A percentile compares a stretch with the other conserved stretches of the same genome.
These are phyloP conservation scores for Poeciliopsis gracilis DNA, from an alignment of 2,797 vertebrate species.

Conservation along the genomic window DNA sequence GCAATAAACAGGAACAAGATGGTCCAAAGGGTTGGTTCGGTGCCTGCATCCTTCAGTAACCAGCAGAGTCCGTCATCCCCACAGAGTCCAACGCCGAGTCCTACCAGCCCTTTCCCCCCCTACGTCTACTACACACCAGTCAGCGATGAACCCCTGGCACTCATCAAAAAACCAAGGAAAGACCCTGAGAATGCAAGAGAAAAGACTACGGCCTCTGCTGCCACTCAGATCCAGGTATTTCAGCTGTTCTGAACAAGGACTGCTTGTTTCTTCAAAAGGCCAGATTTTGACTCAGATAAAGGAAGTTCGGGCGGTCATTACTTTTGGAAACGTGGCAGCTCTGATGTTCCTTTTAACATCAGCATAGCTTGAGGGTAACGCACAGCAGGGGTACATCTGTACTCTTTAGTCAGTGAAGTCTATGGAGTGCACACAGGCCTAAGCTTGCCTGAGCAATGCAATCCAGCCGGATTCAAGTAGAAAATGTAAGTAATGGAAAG, in stretches of 20 bases:
- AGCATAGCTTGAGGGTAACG: conserved; percentile 63
- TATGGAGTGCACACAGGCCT: conserved; percentile 66
- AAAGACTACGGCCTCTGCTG: conserved; percentile 55
- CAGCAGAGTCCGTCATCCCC: conserved; percentile 78
- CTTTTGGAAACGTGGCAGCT: conserved; percentile 8
- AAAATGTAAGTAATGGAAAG: conserved; percentile 84
- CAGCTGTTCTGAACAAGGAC: background rate
- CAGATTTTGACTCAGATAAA: conserved; percentile 3
- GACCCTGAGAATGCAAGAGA: conserved; percentile 67
- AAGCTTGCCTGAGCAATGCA: conserved; percentile 80
- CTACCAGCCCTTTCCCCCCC: conserved; percentile 70
- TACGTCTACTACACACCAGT: conserved; percentile 76
- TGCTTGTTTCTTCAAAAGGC: background rate
- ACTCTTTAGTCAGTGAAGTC: conserved; percentile 54
- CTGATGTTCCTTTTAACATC: conserved; percentile 43
- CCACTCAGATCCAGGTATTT: conserved; percentile 79
- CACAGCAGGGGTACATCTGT: conserved; percentile 49
- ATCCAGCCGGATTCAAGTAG: conserved; percentile 80
- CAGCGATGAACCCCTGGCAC: conserved; percentile 83
- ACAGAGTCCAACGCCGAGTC: conserved; percentile 78
- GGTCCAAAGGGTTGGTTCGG: conserved; percentile 52
- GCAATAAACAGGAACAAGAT: conserved; percentile 73
- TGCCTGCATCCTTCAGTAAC: conserved; percentile 48
- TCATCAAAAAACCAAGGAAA: conserved; percentile 83
- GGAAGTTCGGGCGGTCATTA: background rate